Percentiles rank a stretch among this genome's conserved stretches.
These are phyloP conservation scores for Oligia latruncula DNA, from an alignment of 2,888 invertebrate species.

Conservation along the genomic window DNA sequence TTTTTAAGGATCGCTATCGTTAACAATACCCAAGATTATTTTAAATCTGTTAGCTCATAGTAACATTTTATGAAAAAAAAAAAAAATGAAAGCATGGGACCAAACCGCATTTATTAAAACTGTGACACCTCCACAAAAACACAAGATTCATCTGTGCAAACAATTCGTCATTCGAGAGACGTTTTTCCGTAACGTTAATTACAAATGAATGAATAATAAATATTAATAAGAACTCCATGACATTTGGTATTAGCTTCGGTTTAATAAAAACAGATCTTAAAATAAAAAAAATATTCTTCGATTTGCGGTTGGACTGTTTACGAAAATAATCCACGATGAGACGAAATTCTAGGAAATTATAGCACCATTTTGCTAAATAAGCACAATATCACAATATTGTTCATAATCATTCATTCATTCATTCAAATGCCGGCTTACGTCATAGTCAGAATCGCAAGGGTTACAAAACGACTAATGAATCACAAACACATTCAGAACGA, in stretches of 20 bases:
- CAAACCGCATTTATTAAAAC: constrained; percentile 6
- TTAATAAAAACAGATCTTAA: constrained; percentile 27
- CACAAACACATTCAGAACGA: constrained; percentile 29
- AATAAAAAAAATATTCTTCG: constrained; percentile 2
- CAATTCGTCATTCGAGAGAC: constrained; percentile 26
- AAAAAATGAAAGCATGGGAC: neutral
- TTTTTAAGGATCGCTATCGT: neutral
- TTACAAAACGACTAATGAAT: constrained; percentile 35
- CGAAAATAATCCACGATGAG: constrained; percentile 12
- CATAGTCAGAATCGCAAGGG: constrained; percentile 34
- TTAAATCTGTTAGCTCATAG: no score
- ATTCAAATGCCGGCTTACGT: constrained; percentile 34
- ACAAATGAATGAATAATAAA: constrained; percentile 50
- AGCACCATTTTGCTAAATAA: constrained; percentile 2
- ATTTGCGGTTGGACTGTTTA: constrained; percentile 34
- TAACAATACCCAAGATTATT: no score
- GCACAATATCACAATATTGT: neutral
- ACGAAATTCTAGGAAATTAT: constrained; percentile 19
- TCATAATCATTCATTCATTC: constrained; percentile 18
- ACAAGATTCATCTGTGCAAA: constrained; percentile 50
- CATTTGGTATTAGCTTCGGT: constrained; percentile 29
- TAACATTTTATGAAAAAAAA: no score
- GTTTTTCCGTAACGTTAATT: constrained; percentile 36
- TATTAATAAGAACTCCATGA: constrained; percentile 47
- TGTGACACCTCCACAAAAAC: neutral